Evolutionary conservation across 2,797 vertebrate genomes (phyloP).

Genomic region (Notolabrus celidotus): DNA sequence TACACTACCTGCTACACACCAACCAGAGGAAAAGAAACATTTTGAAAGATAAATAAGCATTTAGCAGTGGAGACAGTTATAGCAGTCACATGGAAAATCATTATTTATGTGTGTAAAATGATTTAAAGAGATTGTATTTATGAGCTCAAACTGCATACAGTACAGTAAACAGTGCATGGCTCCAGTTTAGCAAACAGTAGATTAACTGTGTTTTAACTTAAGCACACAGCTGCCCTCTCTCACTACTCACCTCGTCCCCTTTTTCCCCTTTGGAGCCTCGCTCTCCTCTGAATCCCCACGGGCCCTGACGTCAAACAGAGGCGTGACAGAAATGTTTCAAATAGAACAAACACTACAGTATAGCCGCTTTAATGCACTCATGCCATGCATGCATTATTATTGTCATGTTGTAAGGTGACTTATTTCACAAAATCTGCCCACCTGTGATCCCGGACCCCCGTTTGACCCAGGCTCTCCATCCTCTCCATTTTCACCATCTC

Average conservation of each 20-base stretch:
- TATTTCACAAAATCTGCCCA: constrained; percentile 50
- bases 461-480: constrained; percentile 84
- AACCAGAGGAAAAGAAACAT: not conserved
- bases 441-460: constrained; percentile 86
- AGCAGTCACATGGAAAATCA: not conserved
- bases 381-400: not conserved
- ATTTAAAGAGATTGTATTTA: not conserved
- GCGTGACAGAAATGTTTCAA: constrained; percentile 3
- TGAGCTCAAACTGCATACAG: not conserved
- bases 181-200: constrained; percentile 15
- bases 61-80: not conserved
- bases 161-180: too few relatives aligned
- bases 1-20: not conserved
- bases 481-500: constrained; percentile 84
- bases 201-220: not conserved
- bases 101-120: not conserved
- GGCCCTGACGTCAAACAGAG: constrained; percentile 80
- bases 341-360: not conserved
- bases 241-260: constrained; percentile 89
- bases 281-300: constrained; percentile 89
- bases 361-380: not conserved
- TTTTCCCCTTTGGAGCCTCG: constrained; percentile 87
- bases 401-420: not conserved
- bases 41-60: not conserved
- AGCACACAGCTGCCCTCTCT: constrained; percentile 17